phyloP scores from a whole-genome alignment of 2,113 vertebrate genomes.

The Nothoprocta pentlandii region DNA sequence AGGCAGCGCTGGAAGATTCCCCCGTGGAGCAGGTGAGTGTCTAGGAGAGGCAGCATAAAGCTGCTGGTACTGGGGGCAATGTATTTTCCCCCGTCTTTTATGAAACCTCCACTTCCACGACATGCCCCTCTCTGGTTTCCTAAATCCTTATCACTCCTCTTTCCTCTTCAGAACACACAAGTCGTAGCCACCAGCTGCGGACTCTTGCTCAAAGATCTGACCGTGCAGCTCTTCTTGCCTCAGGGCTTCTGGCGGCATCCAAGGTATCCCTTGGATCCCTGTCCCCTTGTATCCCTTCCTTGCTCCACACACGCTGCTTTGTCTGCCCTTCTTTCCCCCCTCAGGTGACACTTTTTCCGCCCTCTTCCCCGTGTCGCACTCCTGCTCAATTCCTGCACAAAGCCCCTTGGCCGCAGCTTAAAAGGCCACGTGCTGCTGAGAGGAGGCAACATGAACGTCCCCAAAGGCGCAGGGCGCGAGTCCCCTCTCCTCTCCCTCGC shows the following conservation, averaged over 20 bases:
- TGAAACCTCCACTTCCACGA: background rate
- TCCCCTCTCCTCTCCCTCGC: background rate
- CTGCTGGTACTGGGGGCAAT: background rate
- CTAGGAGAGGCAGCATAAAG: background rate
- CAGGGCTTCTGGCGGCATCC: rapidly evolving
- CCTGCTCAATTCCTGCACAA: background rate
- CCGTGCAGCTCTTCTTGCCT: background rate
- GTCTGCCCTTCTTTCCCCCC: background rate
- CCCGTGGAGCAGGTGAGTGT: too few species aligned
- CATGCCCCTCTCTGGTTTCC: background rate
- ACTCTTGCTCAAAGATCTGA: background rate
- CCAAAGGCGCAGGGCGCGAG: background rate
- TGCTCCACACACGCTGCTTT: background rate
- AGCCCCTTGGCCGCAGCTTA: background rate
- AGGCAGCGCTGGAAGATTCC: too few species aligned
- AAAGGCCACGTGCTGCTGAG: background rate
- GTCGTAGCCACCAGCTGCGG: background rate
- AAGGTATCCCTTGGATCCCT: background rate
- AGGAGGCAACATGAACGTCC: background rate
- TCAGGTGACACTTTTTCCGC: background rate
- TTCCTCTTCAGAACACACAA: background rate
- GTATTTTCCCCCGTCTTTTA: background rate
- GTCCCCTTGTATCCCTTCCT: background rate
- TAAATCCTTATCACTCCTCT: background rate
- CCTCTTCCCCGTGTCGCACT: background rate